Conservation (phyloP, 1,140 invertebrate genomes). For the Cyrtorhinus lividipennis region DNA sequence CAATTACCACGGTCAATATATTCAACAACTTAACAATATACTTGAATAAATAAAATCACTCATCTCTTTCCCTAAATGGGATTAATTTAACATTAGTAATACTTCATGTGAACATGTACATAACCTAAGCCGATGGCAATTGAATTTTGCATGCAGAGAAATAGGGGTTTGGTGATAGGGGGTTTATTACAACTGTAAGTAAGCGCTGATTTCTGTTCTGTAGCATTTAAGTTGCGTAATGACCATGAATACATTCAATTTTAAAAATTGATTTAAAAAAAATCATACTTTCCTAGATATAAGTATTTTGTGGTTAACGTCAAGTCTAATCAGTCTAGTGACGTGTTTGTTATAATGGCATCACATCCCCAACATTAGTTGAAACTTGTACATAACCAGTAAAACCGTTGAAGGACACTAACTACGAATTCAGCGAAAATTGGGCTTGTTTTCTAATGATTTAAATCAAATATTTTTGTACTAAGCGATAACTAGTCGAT, state of each 20-base stretch:
- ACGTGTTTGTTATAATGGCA: too few species aligned
- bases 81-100: background rate
- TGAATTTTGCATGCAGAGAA: background rate
- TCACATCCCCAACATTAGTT: background rate
- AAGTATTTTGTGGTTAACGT: background rate
- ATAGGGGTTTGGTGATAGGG: background rate
- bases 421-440: background rate
- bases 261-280: background rate
- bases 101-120: background rate
- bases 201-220: background rate
- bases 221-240: background rate
- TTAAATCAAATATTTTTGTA: slow-evolving; percentile 6
- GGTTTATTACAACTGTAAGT: background rate
- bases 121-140: background rate
- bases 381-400: background rate
- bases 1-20: background rate
- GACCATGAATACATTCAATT: background rate
- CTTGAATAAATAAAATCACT: background rate
- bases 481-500: slow-evolving; percentile 5
- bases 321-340: too few species aligned
- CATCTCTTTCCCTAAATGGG: background rate
- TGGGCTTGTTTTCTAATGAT: background rate
- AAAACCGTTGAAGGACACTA: background rate
- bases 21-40: background rate
- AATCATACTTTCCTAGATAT: background rate